Percentiles rank a stretch among this genome's conserved stretches.
These are phyloP conservation scores for Oostethus manadensis DNA, from an alignment of 2,113 vertebrate genomes.

Conservation along the genomic window DNA sequence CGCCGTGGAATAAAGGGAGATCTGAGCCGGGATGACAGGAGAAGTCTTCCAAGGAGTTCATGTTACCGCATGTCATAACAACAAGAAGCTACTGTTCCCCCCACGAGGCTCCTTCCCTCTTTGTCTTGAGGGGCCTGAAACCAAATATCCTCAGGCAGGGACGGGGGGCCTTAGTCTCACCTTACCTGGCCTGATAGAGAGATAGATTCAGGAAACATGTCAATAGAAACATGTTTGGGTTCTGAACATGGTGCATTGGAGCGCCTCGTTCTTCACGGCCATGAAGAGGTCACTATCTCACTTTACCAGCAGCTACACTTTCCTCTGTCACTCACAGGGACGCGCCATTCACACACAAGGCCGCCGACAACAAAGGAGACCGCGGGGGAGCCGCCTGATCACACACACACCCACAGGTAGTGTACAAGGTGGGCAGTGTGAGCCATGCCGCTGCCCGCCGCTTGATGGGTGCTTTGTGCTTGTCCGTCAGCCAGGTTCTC, in stretches of 20 bases:
- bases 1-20: constrained; percentile 84
- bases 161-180: constrained; percentile 81
- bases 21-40: constrained; percentile 72
- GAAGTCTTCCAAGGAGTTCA: constrained; percentile 99
- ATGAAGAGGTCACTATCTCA: constrained; percentile 86
- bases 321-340: constrained; percentile 70
- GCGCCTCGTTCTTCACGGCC: constrained; percentile 65
- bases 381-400: constrained; percentile 64
- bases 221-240: not conserved
- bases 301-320: constrained; percentile 80
- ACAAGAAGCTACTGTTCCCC: constrained; percentile 90
- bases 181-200: constrained; percentile 74
- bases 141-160: constrained; percentile 76
- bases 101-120: constrained; percentile 85
- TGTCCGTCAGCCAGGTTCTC: constrained; percentile 85
- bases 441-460: constrained; percentile 37
- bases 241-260: constrained; percentile 6
- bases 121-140: constrained; percentile 87
- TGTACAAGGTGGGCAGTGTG: constrained; percentile 30
- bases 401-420: constrained; percentile 5
- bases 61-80: constrained; percentile 84
- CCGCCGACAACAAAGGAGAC: constrained; percentile 65
- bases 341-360: constrained; percentile 62
- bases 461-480: constrained; percentile 84
- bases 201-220: constrained; percentile 46